Evolutionary conservation across 2,113 vertebrate species (phyloP), one percentile per base, ranked within the genome.

Genomic region (Todiramphus chloris): DNA sequence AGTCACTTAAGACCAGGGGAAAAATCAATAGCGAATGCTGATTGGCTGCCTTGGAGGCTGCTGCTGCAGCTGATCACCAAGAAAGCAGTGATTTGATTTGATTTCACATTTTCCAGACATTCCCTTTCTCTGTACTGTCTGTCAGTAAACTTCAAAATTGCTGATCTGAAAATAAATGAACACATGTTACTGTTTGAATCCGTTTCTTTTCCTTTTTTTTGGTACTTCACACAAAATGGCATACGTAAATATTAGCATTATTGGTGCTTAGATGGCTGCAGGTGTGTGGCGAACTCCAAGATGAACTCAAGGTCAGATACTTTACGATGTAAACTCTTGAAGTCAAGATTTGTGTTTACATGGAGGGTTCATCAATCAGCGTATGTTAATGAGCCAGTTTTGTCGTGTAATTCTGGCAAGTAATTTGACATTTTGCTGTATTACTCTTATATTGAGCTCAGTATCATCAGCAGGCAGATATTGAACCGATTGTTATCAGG

Each of bases 1-100:
- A 97, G 91, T 94, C 96, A 96, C 96, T 97, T 97, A 98, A 96
- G 95, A 96, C 67, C 92, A 69, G 93, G 24, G 53, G 91, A 96
- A 95, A 97, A 97, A 98, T 98, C 96, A 86, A 97, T 98, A 92
- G 35, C 17, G 37, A 74, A 18, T 0, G 18, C 68, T 2, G 76
- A 97, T 96, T 97, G 96, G 97, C 82, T 89, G 87, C 24, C 73
- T 66, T 20, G 21, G 90, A 81, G 46, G 91, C 91, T 94, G 95
- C 92, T 96, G 83, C 84, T 96, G 94, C 91, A 89, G 96, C 95
- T 95, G 94, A 95, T 94, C 90, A 89, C 87, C 90, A 92, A 94
- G 94, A 93, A 96, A 96, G 94, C 88, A 79, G 59, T 68, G 86
- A 94, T 94, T 95, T 88, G 90, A 85, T 96, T 96, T 96, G 94